These are phyloP conservation scores for Fissipunctia ypsillon DNA, from an alignment of 2,888 invertebrate genomes.

Conservation along the genomic window DNA sequence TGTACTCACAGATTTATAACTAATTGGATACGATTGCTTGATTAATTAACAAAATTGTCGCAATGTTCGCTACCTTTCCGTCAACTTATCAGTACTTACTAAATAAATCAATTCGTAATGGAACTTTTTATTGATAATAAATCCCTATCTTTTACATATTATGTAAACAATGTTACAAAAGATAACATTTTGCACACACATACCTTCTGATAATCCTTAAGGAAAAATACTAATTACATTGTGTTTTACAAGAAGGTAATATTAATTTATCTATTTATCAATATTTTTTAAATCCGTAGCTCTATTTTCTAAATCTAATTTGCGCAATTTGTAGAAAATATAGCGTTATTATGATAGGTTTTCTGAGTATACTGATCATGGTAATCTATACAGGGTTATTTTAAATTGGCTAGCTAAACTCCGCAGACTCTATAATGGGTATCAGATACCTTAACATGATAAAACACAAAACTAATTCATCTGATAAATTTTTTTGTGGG, in stretches of 20 bases:
- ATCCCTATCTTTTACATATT: conserved; percentile 21
- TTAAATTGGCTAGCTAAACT: too few relatives aligned
- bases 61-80: conserved; percentile 16
- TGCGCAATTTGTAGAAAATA: too few relatives aligned
- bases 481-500: too few relatives aligned
- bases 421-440: too few relatives aligned
- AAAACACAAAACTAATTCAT: too few relatives aligned
- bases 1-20: too few relatives aligned
- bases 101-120: conserved; percentile 22
- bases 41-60: neutral
- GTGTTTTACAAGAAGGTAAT: neutral
- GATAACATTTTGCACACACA: conserved; percentile 39
- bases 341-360: too few relatives aligned
- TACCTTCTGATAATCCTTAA: conserved; percentile 20
- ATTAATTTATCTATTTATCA: neutral
- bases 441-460: too few relatives aligned
- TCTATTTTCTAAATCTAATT: too few relatives aligned
- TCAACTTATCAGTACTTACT: conserved; percentile 8
- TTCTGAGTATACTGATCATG: too few relatives aligned
- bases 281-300: too few relatives aligned
- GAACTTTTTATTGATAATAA: conserved; percentile 39
- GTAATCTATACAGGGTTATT: too few relatives aligned
- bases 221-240: conserved; percentile 12
- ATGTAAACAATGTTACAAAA: conserved; percentile 15
- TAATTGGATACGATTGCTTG: conserved; percentile 5